phyloP scores from a whole-genome alignment of 2,113 vertebrate species.

The Myiopsitta monachus region DNA sequence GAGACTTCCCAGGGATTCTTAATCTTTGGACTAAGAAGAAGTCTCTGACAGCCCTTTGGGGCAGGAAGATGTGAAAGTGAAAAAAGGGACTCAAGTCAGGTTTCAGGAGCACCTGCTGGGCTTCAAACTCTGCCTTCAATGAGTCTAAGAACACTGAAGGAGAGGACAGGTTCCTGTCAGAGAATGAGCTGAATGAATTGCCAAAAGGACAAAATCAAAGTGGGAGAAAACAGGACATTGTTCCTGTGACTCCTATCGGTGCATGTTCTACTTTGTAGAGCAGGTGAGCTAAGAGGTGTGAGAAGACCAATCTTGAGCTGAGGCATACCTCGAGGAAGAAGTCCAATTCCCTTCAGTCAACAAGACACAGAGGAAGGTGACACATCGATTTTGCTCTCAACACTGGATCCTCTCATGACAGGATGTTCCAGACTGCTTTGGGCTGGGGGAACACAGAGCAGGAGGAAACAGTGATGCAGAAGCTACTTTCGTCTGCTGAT shows the following conservation, averaged over 20 bases:
- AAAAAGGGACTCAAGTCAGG: background rate
- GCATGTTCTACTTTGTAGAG: background rate
- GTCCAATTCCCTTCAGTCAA: background rate
- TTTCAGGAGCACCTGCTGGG: background rate
- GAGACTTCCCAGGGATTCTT: no score
- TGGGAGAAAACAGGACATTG: background rate
- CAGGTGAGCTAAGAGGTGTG: background rate
- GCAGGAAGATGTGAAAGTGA: background rate
- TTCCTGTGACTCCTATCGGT: no score
- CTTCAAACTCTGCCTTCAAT: background rate
- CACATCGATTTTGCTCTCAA: background rate
- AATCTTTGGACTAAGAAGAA: background rate
- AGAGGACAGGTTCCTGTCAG: background rate
- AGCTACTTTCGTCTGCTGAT: background rate
- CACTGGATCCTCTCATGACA: background rate
- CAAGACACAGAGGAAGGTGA: background rate
- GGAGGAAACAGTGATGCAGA: background rate
- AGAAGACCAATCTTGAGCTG: background rate
- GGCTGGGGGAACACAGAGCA: background rate
- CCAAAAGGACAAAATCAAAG: no score
- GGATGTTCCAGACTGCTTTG: rapidly evolving
- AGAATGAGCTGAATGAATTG: background rate
- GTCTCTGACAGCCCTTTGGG: background rate
- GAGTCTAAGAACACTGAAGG: background rate
- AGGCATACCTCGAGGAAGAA: background rate